Evolutionary conservation across 64 coral and sea anemone genomes (phyloP), one percentile per base, ranked within the genome.

Genomic region (Stylophora pistillata): DNA sequence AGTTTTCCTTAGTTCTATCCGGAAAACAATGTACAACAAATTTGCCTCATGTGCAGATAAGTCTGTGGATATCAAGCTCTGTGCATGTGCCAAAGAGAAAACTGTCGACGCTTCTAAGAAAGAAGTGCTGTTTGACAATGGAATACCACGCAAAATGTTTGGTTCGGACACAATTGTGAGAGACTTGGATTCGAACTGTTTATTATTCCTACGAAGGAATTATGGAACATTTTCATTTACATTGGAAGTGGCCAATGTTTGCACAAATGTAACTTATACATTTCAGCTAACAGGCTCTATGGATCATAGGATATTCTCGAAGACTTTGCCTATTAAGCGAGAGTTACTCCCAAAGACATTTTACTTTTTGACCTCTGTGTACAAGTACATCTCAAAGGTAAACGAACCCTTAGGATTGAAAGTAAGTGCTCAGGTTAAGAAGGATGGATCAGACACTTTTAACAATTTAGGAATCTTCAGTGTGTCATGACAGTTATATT

Each of bases 21-120:
- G 87, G 4, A 74, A 89, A 26, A 66, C 87, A 0, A 59, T 57
- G 27, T 89, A 89, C 56, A 89, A 63, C 34, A 89, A 89, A 28
- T 89, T 89, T 56, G 77, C 78, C 56, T 10, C 21, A 64, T 89
- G 87, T n/a, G 87, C 75, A 16, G 87, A 89, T 23, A 70, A 88
- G 7, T 64, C 72, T 2, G 86, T 88, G 2, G 73, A 88, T 17
- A 17, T 88, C 21, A 88, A 66, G 33, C 75, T 89, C 23, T 89
- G 87, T 26, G 60, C 77, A 18, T 89, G 87, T 27, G 71, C 30
- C 72, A 54, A n/a, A n/a, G 72, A 74, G 11, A 3, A 34, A 74
- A 41, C 29, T 15, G 15, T 13, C 4, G 31, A 34, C 4, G 28
- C 13, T 33, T 16, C 59, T 18, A 62, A 62, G 59, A 62, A 62